Conservation (phyloP, 2,113 vertebrate genomes). For the Ranitomeya variabilis region DNA sequence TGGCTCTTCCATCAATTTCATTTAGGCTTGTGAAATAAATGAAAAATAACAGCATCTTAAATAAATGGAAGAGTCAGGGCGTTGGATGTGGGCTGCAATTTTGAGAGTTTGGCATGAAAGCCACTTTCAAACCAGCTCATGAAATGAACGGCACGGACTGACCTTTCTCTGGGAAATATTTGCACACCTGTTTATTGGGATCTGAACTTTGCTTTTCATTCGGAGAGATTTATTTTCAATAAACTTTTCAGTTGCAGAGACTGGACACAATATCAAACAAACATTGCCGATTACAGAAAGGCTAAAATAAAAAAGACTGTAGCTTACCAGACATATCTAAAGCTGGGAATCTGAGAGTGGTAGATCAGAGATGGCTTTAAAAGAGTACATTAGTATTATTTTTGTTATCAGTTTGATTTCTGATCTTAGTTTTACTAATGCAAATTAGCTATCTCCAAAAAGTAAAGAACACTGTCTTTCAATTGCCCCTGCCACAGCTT, state of each 20-base stretch:
- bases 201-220: conserved; percentile 55
- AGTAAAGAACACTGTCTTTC: too few relatives aligned
- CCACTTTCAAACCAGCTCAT: background rate
- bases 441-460: too few relatives aligned
- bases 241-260: background rate
- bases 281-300: background rate
- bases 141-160: conserved; percentile 27
- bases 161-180: conserved; percentile 41
- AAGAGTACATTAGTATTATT: background rate
- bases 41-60: conserved; percentile 48
- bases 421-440: background rate
- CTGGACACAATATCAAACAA: conserved; percentile 48
- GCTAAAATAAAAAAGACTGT: background rate
- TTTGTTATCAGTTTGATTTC: background rate
- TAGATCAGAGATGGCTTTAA: conserved; percentile 8
- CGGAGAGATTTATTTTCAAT: conserved; percentile 48
- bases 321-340: background rate
- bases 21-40: conserved; percentile 47
- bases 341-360: background rate
- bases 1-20: conserved; percentile 48
- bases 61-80: conserved; percentile 33
- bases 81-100: background rate
- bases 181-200: conserved; percentile 40
- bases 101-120: conserved; percentile 18
- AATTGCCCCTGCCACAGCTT: too few relatives aligned